Percentiles rank a stretch among this genome's conserved stretches.
Conservation (phyloP, 1,140 invertebrate species). For the Akabosia matsudoensis region DNA sequence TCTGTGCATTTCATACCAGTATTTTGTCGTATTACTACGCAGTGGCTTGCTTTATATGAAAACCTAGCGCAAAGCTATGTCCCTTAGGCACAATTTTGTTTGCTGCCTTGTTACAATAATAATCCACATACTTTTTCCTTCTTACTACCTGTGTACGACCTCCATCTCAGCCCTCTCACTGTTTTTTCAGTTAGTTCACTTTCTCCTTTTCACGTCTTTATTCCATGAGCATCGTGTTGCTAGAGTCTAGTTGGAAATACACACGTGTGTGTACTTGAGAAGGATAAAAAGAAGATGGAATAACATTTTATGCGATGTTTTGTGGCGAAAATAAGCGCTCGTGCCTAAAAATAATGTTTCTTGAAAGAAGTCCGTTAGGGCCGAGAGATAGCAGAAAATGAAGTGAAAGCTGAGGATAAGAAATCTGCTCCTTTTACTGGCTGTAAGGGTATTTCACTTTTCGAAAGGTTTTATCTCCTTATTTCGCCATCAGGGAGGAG, state of each 20-base stretch:
- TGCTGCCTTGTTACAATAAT: neutral
- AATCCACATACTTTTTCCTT: neutral
- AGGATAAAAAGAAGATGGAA: neutral
- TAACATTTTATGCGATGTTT: neutral
- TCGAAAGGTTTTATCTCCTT: neutral
- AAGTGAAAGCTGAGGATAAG: no score
- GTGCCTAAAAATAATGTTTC: neutral
- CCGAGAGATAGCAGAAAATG: no score
- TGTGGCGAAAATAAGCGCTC: neutral
- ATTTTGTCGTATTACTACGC: neutral
- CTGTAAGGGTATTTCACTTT: neutral
- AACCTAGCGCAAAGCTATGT: neutral
- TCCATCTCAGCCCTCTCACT: neutral
- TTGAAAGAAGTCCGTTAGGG: no score
- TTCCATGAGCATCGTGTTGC: neutral
- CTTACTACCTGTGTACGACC: neutral
- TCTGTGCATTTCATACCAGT: no score
- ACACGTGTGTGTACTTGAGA: neutral
- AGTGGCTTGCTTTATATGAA: no score
- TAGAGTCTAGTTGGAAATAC: neutral
- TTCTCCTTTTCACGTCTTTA: neutral
- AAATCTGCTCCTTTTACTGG: no score
- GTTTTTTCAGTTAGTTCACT: neutral
- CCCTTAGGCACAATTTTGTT: constrained; percentile 19
- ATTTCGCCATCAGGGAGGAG: neutral